Conservation (phyloP, 2,888 invertebrate genomes). For the Digitonthophagus gazella region DNA sequence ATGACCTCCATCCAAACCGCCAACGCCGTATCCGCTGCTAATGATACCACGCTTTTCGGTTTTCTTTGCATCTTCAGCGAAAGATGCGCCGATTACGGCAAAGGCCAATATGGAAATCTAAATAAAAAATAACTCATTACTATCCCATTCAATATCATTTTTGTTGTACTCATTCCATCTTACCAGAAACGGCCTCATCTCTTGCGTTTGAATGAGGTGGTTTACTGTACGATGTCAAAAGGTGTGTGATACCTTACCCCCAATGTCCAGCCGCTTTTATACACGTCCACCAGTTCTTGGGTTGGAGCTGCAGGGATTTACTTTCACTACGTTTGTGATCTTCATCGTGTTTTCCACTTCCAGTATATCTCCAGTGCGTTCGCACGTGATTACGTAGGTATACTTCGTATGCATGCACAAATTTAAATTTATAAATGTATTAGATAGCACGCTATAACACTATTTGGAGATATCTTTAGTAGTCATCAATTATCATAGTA, state of each 20-base stretch:
- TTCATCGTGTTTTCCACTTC: conserved; percentile 3
- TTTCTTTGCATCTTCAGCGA: conserved; percentile 29
- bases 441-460: background rate
- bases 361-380: conserved; percentile 1
- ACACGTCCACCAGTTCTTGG: conserved; percentile 21
- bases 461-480: background rate
- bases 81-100: conserved; percentile 31
- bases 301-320: conserved; percentile 32
- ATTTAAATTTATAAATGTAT: background rate
- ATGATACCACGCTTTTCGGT: conserved; percentile 32
- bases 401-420: background rate
- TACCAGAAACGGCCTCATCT: conserved; percentile 31
- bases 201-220: conserved; percentile 30
- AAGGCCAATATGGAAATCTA: conserved; percentile 42
- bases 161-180: conserved; percentile 9
- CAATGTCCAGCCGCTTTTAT: conserved; percentile 32
- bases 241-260: conserved; percentile 34
- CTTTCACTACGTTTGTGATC: conserved; percentile 32
- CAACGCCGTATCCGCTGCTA: conserved; percentile 35
- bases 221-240: conserved; percentile 28
- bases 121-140: conserved; percentile 35
- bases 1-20: conserved; percentile 27
- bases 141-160: background rate
- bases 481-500: background rate
- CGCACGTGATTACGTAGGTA: background rate